A percentile compares a stretch with the other conserved stretches of the same genome.
phyloP scores from a whole-genome alignment of 2,113 vertebrate species.

The Hippolais icterina region DNA sequence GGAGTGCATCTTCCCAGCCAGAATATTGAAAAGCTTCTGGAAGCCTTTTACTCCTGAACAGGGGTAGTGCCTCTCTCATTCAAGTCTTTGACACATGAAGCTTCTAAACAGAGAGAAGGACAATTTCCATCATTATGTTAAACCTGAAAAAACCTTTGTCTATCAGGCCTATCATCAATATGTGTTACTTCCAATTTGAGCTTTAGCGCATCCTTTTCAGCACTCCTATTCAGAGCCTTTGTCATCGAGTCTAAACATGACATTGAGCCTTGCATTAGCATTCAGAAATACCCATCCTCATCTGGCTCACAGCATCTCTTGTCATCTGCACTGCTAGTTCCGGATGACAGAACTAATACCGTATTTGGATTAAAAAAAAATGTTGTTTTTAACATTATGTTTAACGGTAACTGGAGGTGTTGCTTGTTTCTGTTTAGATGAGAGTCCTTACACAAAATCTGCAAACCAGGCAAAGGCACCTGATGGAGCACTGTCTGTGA shows the following conservation, averaged over 20 bases:
- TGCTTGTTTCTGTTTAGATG: slow-evolving; percentile 86
- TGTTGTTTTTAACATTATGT: neutral
- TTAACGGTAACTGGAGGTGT: slow-evolving; percentile 47
- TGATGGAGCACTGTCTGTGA: slow-evolving; percentile 94
- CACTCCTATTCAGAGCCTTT: neutral
- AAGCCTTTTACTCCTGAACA: neutral
- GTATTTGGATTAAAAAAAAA: neutral
- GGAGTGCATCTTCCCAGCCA: neutral
- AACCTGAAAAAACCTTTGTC: neutral
- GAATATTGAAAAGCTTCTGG: neutral
- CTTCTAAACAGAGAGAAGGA: neutral
- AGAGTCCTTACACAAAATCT: slow-evolving; percentile 97
- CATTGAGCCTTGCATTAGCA: neutral
- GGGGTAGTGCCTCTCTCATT: neutral
- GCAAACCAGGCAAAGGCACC: slow-evolving; percentile 88
- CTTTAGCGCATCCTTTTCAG: neutral
- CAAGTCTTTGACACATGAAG: neutral
- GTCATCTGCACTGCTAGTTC: neutral
- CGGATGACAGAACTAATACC: neutral
- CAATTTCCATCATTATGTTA: neutral
- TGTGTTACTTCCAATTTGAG: neutral
- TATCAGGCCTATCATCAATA: neutral
- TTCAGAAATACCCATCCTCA: neutral
- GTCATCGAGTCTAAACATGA: neutral
- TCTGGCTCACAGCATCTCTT: neutral